These are phyloP conservation scores for Oreochromis mossambicus DNA, from an alignment of 2,797 vertebrate species.

Conservation along the genomic window DNA sequence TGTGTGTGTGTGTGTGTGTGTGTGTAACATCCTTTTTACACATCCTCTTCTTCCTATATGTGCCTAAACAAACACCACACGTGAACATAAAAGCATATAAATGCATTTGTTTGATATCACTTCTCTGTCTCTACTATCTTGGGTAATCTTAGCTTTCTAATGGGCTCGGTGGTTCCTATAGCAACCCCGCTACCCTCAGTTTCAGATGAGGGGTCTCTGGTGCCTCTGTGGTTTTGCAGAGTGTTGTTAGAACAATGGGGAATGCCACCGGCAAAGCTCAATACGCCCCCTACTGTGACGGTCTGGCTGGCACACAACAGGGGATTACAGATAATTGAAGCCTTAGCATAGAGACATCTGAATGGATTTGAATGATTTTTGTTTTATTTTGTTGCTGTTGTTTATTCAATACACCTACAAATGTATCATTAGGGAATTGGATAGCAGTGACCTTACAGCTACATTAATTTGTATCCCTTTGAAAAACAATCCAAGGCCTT, in stretches of 20 bases:
- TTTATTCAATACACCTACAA: background rate
- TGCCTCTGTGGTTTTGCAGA: constrained; percentile 23
- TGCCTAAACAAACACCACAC: background rate
- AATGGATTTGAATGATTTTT: background rate
- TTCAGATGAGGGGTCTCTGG: constrained; percentile 12
- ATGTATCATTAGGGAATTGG: background rate
- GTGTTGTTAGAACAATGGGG: constrained; percentile 8
- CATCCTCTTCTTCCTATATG: background rate
- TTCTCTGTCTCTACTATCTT: constrained; percentile 12
- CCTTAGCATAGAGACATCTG: background rate
- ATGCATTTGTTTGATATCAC: background rate
- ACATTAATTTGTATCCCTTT: background rate
- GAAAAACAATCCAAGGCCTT: background rate
- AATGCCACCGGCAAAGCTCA: constrained; percentile 29
- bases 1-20: background rate
- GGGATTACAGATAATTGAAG: constrained; percentile 28
- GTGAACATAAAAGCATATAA: background rate
- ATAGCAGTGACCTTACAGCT: background rate
- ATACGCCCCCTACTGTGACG: background rate
- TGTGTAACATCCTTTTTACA: background rate
- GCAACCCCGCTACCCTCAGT: constrained; percentile 47
- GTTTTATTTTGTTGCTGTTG: background rate
- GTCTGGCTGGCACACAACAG: constrained; percentile 3
- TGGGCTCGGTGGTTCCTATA: constrained; percentile 59
- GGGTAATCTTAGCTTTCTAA: constrained; percentile 46